Percentiles rank a stretch among this genome's conserved stretches.
Conservation (phyloP, 2,113 vertebrate species). For the Epinephelus fuscoguttatus region DNA sequence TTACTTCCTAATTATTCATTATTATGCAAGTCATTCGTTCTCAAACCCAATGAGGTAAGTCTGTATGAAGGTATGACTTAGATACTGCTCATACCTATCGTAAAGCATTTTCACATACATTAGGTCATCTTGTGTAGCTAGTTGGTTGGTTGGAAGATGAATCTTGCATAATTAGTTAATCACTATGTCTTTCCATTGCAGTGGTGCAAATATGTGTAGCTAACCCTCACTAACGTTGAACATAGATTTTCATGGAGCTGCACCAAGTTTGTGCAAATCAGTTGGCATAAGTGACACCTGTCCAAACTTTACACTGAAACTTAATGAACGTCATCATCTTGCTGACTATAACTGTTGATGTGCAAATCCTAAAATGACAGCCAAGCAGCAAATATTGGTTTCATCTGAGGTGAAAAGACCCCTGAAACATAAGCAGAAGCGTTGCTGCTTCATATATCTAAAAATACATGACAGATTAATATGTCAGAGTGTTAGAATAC, state of each 20-base stretch:
- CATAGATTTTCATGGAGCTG: background rate
- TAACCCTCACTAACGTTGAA: background rate
- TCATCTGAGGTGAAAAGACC: constrained; percentile 18
- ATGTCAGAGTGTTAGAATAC: constrained; percentile 28
- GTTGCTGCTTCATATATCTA: constrained; percentile 12
- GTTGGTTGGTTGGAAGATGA: background rate
- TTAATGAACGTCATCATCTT: constrained; percentile 13
- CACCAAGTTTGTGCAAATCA: background rate
- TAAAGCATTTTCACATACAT: background rate
- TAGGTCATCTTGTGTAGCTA: background rate
- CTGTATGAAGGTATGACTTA: too few relatives aligned
- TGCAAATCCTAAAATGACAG: constrained; percentile 26
- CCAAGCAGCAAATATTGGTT: constrained; percentile 25
- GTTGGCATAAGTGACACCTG: too few relatives aligned
- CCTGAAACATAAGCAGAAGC: constrained; percentile 42
- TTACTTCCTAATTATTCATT: too few relatives aligned
- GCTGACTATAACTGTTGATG: constrained; percentile 3
- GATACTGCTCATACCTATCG: too few relatives aligned
- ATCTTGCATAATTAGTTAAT: background rate
- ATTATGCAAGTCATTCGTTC: too few relatives aligned
- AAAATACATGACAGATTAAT: constrained; percentile 47
- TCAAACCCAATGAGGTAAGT: too few relatives aligned
- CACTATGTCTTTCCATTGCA: background rate
- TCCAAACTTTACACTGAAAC: background rate
- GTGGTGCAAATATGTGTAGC: background rate